These are phyloP conservation scores for Noctua janthe DNA, from an alignment of 2,888 invertebrate species.

Conservation along the genomic window DNA sequence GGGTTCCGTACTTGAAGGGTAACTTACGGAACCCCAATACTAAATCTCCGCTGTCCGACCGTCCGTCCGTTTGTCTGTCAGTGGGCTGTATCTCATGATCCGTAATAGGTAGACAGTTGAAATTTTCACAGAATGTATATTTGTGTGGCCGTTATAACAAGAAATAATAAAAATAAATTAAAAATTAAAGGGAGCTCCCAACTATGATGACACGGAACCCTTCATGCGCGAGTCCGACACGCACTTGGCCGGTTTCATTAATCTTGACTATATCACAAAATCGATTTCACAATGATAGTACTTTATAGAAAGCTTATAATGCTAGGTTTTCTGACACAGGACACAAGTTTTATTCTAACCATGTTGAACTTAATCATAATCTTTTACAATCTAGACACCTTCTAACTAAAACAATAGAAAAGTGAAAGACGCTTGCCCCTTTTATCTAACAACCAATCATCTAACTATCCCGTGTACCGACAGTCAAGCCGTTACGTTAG, in stretches of 20 bases:
- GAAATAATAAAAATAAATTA: no score
- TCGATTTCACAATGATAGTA: not conserved
- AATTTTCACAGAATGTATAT: no score
- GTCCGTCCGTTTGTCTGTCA: no score
- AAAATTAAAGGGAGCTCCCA: no score
- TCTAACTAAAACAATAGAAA: slow-evolving; percentile 14
- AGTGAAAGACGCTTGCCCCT: slow-evolving; percentile 13
- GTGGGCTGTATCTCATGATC: no score
- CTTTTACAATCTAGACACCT: not conserved
- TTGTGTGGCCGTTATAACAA: no score
- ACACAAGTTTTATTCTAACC: not conserved
- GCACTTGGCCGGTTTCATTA: not conserved
- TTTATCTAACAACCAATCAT: slow-evolving; percentile 7
- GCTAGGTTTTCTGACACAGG: not conserved
- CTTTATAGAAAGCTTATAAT: not conserved
- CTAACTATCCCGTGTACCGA: not conserved
- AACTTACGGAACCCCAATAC: no score
- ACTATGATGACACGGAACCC: no score
- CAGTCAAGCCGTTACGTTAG: not conserved
- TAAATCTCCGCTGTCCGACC: no score
- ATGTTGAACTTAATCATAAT: not conserved
- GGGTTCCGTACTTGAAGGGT: no score
- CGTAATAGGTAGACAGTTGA: no score
- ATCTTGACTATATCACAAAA: not conserved
- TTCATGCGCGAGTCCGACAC: no score